Percentiles rank a stretch among this genome's conserved stretches.
These are phyloP conservation scores for Drosophila subpulchrella DNA, from an alignment of 1,140 invertebrate species.

Conservation along the genomic window DNA sequence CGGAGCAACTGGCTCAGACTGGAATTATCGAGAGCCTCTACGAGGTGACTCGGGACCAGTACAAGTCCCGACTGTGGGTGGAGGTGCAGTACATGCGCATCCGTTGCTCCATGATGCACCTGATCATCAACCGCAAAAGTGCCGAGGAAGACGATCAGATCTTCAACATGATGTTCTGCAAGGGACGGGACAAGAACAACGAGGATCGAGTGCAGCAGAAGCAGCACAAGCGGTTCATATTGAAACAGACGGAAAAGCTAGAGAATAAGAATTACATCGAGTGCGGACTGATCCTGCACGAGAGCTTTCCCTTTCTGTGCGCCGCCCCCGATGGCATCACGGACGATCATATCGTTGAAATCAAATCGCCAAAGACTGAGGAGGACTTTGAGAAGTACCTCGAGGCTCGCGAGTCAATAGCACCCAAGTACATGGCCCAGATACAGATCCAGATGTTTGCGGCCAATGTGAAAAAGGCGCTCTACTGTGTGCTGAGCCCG, in stretches of 20 bases:
- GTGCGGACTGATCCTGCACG: slow-evolving; percentile 75
- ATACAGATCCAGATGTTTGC: slow-evolving; percentile 86
- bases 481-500: slow-evolving; percentile 81
- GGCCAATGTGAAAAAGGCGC: slow-evolving; percentile 77
- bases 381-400: slow-evolving; percentile 84
- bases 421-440: slow-evolving; percentile 84
- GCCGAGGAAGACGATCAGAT: slow-evolving; percentile 70
- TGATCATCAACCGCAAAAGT: slow-evolving; percentile 65
- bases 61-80: slow-evolving; percentile 76
- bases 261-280: slow-evolving; percentile 80
- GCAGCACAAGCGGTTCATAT: slow-evolving; percentile 82
- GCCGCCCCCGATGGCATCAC: slow-evolving; percentile 85
- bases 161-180: slow-evolving; percentile 74
- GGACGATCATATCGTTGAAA: slow-evolving; percentile 85
- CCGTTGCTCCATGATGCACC: slow-evolving; percentile 77
- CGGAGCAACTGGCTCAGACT: slow-evolving; percentile 65
- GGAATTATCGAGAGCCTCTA: slow-evolving; percentile 67
- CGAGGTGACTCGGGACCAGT: slow-evolving; percentile 63
- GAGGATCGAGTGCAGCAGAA: slow-evolving; percentile 73
- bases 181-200: slow-evolving; percentile 66
- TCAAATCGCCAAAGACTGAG: slow-evolving; percentile 84
- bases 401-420: slow-evolving; percentile 71
- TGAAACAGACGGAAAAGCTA: slow-evolving; percentile 81
- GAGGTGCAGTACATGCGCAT: slow-evolving; percentile 79
- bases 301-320: slow-evolving; percentile 77